These are phyloP conservation scores for Tribolium castaneum DNA, from an alignment of 1,140 invertebrate species.

Conservation along the genomic window DNA sequence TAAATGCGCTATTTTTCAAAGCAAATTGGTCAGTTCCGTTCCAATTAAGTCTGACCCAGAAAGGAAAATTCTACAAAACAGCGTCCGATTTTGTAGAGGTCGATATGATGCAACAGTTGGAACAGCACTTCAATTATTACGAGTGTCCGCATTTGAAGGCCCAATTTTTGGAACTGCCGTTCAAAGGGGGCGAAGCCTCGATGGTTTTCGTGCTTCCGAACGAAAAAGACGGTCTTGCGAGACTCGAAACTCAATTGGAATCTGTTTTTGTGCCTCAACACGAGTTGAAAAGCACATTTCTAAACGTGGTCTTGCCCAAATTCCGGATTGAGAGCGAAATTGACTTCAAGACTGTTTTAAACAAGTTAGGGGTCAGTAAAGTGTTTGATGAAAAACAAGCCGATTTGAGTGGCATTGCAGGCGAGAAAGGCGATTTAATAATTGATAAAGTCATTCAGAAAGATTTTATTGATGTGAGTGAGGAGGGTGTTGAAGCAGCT, in stretches of 20 bases:
- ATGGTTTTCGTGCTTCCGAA: constrained; percentile 76
- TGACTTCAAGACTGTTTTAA: constrained; percentile 59
- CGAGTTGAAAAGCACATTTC: constrained; percentile 51
- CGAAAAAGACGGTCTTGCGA: constrained; percentile 67
- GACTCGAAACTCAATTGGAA: constrained; percentile 55
- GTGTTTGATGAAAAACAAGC: constrained; percentile 65
- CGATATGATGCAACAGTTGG: constrained; percentile 62
- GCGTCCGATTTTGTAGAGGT: constrained; percentile 64
- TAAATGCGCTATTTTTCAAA: constrained; percentile 90
- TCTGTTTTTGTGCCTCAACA: constrained; percentile 50
- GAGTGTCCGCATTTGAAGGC: not conserved
- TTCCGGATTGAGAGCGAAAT: constrained; percentile 64
- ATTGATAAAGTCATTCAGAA: constrained; percentile 68
- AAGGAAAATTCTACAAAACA: constrained; percentile 64
- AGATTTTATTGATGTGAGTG: constrained; percentile 74
- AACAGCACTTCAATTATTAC: not conserved
- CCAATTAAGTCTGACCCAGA: constrained; percentile 64
- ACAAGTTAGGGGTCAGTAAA: constrained; percentile 66
- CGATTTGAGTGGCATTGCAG: constrained; percentile 68
- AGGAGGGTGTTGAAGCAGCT: constrained; percentile 77
- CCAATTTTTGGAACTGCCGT: constrained; percentile 70
- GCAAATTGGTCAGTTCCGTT: constrained; percentile 69
- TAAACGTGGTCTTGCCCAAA: constrained; percentile 62
- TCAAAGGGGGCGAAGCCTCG: constrained; percentile 68
- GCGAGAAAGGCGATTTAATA: constrained; percentile 25